Conservation (phyloP, 2,888 invertebrate species). For the Psylliodes chrysocephalus region DNA sequence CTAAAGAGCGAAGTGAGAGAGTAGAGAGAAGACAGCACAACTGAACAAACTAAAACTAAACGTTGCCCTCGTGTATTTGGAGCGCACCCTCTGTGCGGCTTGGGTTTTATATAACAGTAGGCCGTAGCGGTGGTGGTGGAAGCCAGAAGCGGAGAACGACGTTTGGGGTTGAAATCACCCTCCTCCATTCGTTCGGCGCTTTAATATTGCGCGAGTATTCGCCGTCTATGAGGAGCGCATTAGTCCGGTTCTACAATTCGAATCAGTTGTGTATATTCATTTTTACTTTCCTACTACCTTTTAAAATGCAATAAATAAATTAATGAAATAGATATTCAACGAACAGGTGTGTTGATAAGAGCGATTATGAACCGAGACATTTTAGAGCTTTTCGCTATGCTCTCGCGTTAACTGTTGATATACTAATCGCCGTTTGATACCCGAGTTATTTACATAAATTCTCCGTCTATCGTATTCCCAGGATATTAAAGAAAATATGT, state of each 20-base stretch:
- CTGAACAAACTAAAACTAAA: conserved; percentile 65
- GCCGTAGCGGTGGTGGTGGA: conserved; percentile 45
- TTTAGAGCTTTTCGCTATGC: too few relatives aligned
- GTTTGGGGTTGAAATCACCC: conserved; percentile 49
- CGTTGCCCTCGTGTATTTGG: conserved; percentile 70
- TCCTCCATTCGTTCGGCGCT: conserved; percentile 31
- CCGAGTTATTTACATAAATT: too few relatives aligned
- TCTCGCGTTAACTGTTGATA: too few relatives aligned
- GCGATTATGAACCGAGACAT: too few relatives aligned
- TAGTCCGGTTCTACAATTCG: conserved; percentile 42
- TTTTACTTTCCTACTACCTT: too few relatives aligned
- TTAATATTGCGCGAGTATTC: conserved; percentile 36
- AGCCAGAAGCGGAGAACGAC: conserved; percentile 34
- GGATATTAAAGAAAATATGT: too few relatives aligned
- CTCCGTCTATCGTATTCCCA: too few relatives aligned
- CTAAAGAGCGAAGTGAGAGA: conserved; percentile 54
- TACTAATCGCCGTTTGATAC: too few relatives aligned
- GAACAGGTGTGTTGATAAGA: too few relatives aligned
- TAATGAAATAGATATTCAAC: too few relatives aligned
- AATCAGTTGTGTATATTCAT: too few relatives aligned
- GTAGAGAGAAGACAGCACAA: conserved; percentile 65
- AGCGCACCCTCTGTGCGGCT: conserved; percentile 62
- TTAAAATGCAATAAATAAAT: too few relatives aligned
- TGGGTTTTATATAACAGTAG: conserved; percentile 65
- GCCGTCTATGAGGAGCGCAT: conserved; percentile 50